These are phyloP conservation scores for Metallyticus violacea DNA, from an alignment of 2,888 invertebrate species.

Conservation along the genomic window DNA sequence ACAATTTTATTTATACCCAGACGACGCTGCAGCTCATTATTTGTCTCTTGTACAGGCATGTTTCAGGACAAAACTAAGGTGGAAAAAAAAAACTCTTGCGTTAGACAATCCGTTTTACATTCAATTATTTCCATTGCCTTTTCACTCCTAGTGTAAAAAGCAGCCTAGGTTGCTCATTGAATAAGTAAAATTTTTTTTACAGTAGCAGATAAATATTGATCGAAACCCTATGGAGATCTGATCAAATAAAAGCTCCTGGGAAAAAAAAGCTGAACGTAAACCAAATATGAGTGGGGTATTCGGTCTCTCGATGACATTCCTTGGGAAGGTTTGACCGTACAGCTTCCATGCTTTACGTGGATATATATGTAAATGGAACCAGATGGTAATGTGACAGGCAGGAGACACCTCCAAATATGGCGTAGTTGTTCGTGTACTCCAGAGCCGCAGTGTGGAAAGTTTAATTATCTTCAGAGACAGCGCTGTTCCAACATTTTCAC, in stretches of 20 bases:
- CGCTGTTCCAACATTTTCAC: not conserved
- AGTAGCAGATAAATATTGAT: not conserved
- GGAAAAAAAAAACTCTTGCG: not conserved
- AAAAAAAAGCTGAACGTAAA: not conserved
- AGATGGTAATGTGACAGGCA: not conserved
- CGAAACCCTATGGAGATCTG: not conserved
- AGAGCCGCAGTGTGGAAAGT: not conserved
- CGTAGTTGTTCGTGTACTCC: not conserved
- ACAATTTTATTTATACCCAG: too few relatives aligned
- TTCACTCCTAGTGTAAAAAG: too few relatives aligned
- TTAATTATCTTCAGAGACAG: not conserved
- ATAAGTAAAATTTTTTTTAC: not conserved
- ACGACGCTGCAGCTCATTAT: too few relatives aligned
- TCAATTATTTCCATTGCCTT: too few relatives aligned
- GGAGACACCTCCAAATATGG: not conserved
- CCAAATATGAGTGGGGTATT: not conserved
- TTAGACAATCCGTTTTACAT: not conserved
- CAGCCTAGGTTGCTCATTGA: too few relatives aligned
- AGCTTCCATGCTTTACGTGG: not conserved
- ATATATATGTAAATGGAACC: not conserved
- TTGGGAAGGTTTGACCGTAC: not conserved
- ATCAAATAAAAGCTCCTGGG: not conserved
- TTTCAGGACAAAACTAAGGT: not conserved
- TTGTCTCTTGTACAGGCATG: not conserved
- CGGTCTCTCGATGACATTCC: too few relatives aligned